Conservation (phyloP, 2,888 invertebrate species). For the Apamea epomidion region DNA sequence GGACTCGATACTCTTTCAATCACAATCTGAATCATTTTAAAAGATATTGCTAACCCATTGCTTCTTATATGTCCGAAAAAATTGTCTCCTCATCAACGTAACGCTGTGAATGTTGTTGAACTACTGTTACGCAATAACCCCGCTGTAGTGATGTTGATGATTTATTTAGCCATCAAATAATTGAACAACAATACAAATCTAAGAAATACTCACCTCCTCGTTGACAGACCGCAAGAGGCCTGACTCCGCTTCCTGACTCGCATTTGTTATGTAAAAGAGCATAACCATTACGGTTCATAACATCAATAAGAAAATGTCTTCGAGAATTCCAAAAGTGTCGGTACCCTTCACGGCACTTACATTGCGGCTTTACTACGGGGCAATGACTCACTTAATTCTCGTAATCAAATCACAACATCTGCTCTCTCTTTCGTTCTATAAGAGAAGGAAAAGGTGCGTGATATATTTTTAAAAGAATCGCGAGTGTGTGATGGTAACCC, state of each 20-base stretch:
- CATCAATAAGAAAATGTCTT: slow-evolving; percentile 50
- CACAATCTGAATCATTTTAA: no score
- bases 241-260: slow-evolving; percentile 32
- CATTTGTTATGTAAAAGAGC: slow-evolving; percentile 57
- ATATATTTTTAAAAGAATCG: slow-evolving; percentile 56
- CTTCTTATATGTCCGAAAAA: no score
- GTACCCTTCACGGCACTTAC: slow-evolving; percentile 50
- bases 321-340: slow-evolving; percentile 45
- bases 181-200: not conserved
- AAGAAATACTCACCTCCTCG: slow-evolving; percentile 13
- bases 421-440: slow-evolving; percentile 45
- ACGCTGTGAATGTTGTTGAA: no score
- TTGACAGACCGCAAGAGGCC: slow-evolving; percentile 29
- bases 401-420: slow-evolving; percentile 65
- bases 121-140: not conserved
- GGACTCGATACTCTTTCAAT: not conserved
- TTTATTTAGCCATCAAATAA: not conserved
- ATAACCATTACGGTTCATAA: slow-evolving; percentile 39
- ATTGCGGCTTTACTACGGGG: slow-evolving; percentile 64
- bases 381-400: slow-evolving; percentile 68
- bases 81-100: no score
- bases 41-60: no score
- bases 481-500: slow-evolving; percentile 61
- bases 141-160: not conserved
- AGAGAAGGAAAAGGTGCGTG: slow-evolving; percentile 27